Conservation (phyloP, 2,888 invertebrate genomes). For the Coremacera marginata region DNA sequence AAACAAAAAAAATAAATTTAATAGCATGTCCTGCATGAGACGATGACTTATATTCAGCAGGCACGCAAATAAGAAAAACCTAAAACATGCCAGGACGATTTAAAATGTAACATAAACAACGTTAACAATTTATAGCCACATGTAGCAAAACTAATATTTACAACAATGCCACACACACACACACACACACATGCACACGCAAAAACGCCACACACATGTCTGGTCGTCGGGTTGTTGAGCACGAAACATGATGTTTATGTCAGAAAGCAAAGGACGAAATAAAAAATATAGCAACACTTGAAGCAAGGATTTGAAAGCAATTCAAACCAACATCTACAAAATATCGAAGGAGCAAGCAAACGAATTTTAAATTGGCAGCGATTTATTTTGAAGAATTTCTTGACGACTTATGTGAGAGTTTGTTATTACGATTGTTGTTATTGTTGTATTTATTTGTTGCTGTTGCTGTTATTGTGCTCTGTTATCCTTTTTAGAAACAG, state of each 20-base stretch:
- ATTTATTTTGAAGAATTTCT: slow-evolving; percentile 32
- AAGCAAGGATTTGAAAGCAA: background rate
- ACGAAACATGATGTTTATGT: slow-evolving; percentile 17
- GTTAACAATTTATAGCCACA: slow-evolving; percentile 30
- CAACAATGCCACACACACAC: background rate
- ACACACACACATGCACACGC: background rate
- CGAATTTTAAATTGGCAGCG: slow-evolving; percentile 37
- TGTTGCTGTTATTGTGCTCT: background rate
- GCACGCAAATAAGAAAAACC: background rate
- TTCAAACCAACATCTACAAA: slow-evolving; percentile 11
- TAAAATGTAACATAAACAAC: background rate
- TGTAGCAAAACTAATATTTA: slow-evolving; percentile 39
- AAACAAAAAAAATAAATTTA: background rate
- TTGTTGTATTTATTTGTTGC: background rate
- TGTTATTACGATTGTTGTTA: background rate
- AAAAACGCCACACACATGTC: background rate
- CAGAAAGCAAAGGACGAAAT: background rate
- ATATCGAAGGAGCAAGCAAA: slow-evolving; percentile 14
- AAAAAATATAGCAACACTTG: background rate
- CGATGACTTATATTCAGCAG: background rate
- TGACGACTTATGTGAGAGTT: slow-evolving; percentile 1
- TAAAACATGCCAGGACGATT: background rate
- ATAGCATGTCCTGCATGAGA: background rate
- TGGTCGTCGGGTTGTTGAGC: background rate
- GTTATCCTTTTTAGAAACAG: background rate